phyloP scores from a whole-genome alignment of 1,140 invertebrate genomes.

The Tetragonula clypearis region DNA sequence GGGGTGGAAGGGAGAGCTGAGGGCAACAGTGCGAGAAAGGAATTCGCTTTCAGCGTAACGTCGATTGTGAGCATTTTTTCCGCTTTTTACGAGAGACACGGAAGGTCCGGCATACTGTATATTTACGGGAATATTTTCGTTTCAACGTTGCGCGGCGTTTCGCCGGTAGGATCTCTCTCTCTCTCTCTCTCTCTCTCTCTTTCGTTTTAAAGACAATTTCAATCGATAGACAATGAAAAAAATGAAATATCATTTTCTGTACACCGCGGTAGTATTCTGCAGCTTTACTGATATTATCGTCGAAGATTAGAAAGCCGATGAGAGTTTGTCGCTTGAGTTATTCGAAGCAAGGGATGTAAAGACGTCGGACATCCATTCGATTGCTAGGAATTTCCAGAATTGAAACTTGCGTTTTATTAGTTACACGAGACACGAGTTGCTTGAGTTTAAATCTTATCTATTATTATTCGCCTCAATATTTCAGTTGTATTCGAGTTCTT shows the following conservation, averaged over 20 bases:
- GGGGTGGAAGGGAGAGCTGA: too few species aligned
- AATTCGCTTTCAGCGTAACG: constrained; percentile 26
- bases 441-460: background rate
- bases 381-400: background rate
- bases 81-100: background rate
- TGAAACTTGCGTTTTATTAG: background rate
- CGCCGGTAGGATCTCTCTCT: background rate
- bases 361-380: background rate
- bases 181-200: too few species aligned
- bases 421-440: background rate
- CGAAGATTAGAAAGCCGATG: background rate
- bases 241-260: too few species aligned
- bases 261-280: background rate
- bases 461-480: background rate
- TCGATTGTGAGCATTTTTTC: constrained; percentile 25
- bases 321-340: background rate
- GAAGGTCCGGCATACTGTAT: background rate
- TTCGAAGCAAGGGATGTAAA: background rate
- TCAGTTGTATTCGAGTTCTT: background rate
- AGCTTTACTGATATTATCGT: background rate
- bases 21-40: constrained; percentile 5
- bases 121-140: constrained; percentile 23
- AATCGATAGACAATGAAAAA: background rate
- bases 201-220: background rate
- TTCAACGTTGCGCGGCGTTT: background rate